Percentiles rank a stretch among this genome's conserved stretches.
These are phyloP conservation scores for Drosophila guanche DNA, from an alignment of 1,140 invertebrate genomes.

Conservation along the genomic window DNA sequence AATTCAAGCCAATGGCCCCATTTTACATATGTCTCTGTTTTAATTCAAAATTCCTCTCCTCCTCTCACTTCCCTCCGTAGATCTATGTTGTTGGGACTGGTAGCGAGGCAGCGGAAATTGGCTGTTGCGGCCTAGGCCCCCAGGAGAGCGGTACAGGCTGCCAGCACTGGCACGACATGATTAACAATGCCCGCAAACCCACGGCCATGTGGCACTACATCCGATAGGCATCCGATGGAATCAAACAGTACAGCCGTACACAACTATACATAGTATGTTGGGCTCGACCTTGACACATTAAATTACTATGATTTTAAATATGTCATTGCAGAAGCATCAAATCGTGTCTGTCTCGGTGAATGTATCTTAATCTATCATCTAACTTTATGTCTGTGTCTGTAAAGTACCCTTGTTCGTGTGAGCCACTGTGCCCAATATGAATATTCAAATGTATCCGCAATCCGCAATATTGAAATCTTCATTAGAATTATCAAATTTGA, in stretches of 20 bases:
- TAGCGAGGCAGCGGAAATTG: conserved; percentile 86
- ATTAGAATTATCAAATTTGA: conserved; percentile 6
- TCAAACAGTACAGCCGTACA: neutral
- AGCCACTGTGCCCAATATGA: neutral
- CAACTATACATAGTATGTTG: neutral
- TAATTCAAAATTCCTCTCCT: conserved; percentile 41
- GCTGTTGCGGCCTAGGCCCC: conserved; percentile 89
- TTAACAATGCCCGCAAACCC: conserved; percentile 90
- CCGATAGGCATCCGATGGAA: conserved; percentile 84
- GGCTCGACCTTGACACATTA: neutral
- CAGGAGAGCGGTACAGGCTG: conserved; percentile 86
- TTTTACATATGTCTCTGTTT: conserved; percentile 38
- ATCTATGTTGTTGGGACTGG: conserved; percentile 84
- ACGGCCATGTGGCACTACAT: conserved; percentile 93
- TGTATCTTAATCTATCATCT: conserved; percentile 6
- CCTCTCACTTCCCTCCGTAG: conserved; percentile 73
- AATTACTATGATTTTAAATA: conserved; percentile 13
- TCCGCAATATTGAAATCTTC: too few species aligned
- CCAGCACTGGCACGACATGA: conserved; percentile 92
- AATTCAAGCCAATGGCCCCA: conserved; percentile 30
- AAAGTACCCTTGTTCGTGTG: conserved; percentile 20
- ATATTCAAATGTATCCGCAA: conserved; percentile 32
- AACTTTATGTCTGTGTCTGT: conserved; percentile 17
- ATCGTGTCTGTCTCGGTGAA: conserved; percentile 18
- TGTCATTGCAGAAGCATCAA: conserved; percentile 8